Evolutionary conservation across 2,113 vertebrate species (phyloP).

Genomic region (Polypterus senegalus): DNA sequence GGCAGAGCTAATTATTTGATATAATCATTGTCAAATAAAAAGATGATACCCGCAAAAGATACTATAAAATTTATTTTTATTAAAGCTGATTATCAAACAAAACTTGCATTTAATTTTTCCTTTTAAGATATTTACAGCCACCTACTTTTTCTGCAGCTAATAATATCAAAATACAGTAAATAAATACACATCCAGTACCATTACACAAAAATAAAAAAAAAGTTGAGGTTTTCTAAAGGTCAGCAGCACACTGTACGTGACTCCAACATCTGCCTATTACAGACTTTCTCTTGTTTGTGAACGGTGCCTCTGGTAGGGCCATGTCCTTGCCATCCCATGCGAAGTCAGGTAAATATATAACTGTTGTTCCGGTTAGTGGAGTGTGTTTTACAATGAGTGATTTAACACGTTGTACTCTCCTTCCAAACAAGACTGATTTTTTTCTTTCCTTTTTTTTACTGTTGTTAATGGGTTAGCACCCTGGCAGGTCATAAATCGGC

Average conservation of each 20-base stretch:
- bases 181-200: no score
- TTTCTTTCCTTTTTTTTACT: constrained; percentile 17
- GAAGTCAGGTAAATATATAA: constrained; percentile 30
- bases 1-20: no score
- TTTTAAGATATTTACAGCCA: no score
- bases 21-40: no score
- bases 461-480: constrained; percentile 44
- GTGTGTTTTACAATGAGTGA: constrained; percentile 25
- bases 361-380: constrained; percentile 14
- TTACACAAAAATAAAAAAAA: no score
- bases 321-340: constrained; percentile 2
- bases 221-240: no score
- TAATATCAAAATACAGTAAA: no score
- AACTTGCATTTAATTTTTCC: no score
- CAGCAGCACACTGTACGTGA: neutral
- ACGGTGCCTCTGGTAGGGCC: constrained; percentile 2
- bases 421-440: constrained; percentile 36
- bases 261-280: neutral
- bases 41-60: no score
- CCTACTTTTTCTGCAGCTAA: no score
- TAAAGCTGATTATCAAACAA: no score
- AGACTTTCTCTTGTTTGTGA: neutral
- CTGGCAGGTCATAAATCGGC: constrained; percentile 39
- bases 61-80: no score
- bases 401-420: constrained; percentile 36